Conservation (phyloP, 2,888 invertebrate species). For the Archips crataeganus region DNA sequence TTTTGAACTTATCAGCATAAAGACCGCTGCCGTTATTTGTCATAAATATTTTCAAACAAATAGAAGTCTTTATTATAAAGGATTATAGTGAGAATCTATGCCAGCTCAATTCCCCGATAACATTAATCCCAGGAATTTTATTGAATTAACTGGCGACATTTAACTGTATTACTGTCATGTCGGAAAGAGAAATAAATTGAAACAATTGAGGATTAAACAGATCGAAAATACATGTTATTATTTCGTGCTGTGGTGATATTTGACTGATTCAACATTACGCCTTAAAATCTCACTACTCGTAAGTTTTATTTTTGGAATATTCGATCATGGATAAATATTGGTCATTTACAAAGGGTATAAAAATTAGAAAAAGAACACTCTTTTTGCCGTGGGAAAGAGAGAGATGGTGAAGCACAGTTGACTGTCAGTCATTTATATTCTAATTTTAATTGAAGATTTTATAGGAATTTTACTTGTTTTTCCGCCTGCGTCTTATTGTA, state of each 20-base stretch:
- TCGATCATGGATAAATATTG: constrained; percentile 20
- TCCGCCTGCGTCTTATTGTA: background rate
- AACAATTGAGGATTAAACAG: constrained; percentile 62
- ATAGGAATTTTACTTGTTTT: constrained; percentile 19
- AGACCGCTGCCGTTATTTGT: too few relatives aligned
- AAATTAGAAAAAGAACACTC: constrained; percentile 40
- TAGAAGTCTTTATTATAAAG: background rate
- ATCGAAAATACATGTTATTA: constrained; percentile 51
- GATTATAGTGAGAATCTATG: background rate
- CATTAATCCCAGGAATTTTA: background rate
- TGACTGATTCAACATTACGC: constrained; percentile 50
- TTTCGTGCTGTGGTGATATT: constrained; percentile 50
- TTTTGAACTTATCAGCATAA: too few relatives aligned
- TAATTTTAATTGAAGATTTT: constrained; percentile 41
- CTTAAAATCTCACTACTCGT: constrained; percentile 52
- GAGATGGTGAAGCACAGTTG: constrained; percentile 50
- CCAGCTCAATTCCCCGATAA: background rate
- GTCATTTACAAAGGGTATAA: constrained; percentile 41
- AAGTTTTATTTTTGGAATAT: constrained; percentile 46
- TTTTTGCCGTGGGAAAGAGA: constrained; percentile 49
- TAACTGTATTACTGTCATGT: constrained; percentile 42
- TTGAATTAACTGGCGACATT: constrained; percentile 29
- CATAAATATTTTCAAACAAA: too few relatives aligned
- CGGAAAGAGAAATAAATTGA: constrained; percentile 56
- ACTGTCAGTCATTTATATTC: constrained; percentile 55